These are phyloP conservation scores for Hemaris fuciformis DNA, from an alignment of 2,888 invertebrate species.

Conservation along the genomic window DNA sequence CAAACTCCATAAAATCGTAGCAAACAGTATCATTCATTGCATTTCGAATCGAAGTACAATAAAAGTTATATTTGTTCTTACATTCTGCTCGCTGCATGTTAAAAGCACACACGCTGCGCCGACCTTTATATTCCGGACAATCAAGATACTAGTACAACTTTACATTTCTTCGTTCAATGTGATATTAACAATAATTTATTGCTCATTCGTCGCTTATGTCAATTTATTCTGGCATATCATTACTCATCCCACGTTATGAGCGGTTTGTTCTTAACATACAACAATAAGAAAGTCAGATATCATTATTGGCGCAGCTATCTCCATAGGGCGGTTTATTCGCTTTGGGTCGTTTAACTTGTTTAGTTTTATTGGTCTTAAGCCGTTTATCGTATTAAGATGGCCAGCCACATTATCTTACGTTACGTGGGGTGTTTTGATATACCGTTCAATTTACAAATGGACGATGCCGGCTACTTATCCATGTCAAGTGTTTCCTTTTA, in stretches of 20 bases:
- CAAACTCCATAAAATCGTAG: not conserved
- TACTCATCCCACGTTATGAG: conserved; percentile 45
- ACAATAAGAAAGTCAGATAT: conserved; percentile 40
- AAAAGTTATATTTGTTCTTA: not conserved
- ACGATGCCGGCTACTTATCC: conserved; percentile 32
- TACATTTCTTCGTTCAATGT: conserved; percentile 34
- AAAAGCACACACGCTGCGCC: conserved; percentile 18
- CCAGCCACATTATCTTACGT: conserved; percentile 54
- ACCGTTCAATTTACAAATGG: conserved; percentile 57
- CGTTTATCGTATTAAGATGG: conserved; percentile 75
- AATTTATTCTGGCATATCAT: conserved; percentile 50
- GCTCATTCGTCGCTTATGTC: conserved; percentile 47
- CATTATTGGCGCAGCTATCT: conserved; percentile 50
- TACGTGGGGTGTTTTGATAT: conserved; percentile 63
- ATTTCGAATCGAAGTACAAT: not conserved
- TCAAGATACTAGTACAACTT: conserved; percentile 31
- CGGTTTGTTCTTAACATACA: conserved; percentile 25
- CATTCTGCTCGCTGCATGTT: not conserved
- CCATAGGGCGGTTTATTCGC: conserved; percentile 59
- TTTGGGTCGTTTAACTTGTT: conserved; percentile 68
- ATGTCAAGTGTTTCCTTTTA: conserved; percentile 25
- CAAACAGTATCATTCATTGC: not conserved
- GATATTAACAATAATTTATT: conserved; percentile 49
- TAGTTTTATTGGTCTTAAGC: conserved; percentile 70
- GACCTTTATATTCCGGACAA: not conserved